Percentiles rank a stretch among this genome's conserved stretches.
phyloP scores from a whole-genome alignment of 2,888 invertebrate species.

The Dyspetes luteomarginatus region DNA sequence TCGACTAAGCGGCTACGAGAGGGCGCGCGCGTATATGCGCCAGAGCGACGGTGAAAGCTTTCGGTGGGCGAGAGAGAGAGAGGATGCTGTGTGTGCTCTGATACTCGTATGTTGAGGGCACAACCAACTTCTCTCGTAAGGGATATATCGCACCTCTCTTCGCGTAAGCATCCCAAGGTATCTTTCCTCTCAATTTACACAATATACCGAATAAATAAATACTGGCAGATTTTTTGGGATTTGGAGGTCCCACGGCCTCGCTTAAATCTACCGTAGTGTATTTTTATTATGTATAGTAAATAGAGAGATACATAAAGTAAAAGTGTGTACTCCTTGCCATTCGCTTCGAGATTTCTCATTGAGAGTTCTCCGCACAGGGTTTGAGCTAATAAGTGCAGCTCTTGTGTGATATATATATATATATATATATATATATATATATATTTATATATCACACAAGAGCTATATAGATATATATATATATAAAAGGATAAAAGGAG shows the following conservation, averaged over 20 bases:
- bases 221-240: no score
- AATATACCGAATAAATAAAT: no score
- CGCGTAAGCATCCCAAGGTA: constrained; percentile 36
- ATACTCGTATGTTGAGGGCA: constrained; percentile 10
- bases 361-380: constrained; percentile 29
- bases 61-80: constrained; percentile 27
- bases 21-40: constrained; percentile 15
- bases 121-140: constrained; percentile 67
- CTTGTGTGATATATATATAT: background rate
- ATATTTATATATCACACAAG: background rate
- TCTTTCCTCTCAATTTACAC: constrained; percentile 27
- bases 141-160: constrained; percentile 15
- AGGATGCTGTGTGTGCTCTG: background rate
- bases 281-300: background rate
- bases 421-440: background rate
- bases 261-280: no score
- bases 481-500: no score
- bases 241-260: no score
- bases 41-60: constrained; percentile 58
- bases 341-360: constrained; percentile 33
- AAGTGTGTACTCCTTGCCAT: constrained; percentile 14
- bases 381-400: constrained; percentile 8
- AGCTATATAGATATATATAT: no score
- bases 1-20: constrained; percentile 66
- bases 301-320: background rate